These are phyloP conservation scores for Capitulum mitella DNA, from an alignment of 2,888 invertebrate species.

Conservation along the genomic window DNA sequence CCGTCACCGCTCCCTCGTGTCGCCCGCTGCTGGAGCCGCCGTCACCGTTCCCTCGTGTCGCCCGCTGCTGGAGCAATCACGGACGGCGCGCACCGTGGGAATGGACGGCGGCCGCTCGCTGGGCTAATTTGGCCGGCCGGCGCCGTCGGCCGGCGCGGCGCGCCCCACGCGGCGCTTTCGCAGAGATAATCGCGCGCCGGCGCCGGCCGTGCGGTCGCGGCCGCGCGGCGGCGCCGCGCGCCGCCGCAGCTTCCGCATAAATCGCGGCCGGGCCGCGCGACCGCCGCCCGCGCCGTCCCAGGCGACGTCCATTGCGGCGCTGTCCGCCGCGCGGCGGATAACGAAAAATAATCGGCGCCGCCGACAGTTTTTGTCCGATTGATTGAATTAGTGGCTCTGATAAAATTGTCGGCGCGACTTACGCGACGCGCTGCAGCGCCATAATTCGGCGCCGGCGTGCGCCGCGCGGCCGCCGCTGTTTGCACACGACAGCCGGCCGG, in stretches of 20 bases:
- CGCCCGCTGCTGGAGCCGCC: no score
- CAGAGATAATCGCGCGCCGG: neutral
- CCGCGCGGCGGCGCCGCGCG: neutral
- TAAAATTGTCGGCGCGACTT: conserved; percentile 17
- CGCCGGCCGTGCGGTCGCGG: neutral
- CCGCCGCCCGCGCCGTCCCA: neutral
- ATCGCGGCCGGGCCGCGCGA: neutral
- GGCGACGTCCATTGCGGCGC: neutral
- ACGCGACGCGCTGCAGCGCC: conserved; percentile 2
- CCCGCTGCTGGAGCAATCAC: neutral
- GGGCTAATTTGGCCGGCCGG: neutral
- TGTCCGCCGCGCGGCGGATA: neutral
- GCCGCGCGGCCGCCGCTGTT: neutral
- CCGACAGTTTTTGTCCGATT: conserved; percentile 15
- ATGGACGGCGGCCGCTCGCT: neutral
- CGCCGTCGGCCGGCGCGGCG: neutral
- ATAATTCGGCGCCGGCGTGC: neutral
- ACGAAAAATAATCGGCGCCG: conserved; percentile 18
- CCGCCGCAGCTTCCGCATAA: conserved; percentile 9
- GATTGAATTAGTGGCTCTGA: conserved; percentile 23
- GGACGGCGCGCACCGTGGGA: neutral
- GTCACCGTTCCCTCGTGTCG: no score
- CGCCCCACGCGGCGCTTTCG: neutral
- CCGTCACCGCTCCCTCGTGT: no score
- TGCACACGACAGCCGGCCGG: neutral